These are phyloP conservation scores for Taxidea taxus DNA, from an alignment of 2,113 vertebrate species.

Conservation along the genomic window DNA sequence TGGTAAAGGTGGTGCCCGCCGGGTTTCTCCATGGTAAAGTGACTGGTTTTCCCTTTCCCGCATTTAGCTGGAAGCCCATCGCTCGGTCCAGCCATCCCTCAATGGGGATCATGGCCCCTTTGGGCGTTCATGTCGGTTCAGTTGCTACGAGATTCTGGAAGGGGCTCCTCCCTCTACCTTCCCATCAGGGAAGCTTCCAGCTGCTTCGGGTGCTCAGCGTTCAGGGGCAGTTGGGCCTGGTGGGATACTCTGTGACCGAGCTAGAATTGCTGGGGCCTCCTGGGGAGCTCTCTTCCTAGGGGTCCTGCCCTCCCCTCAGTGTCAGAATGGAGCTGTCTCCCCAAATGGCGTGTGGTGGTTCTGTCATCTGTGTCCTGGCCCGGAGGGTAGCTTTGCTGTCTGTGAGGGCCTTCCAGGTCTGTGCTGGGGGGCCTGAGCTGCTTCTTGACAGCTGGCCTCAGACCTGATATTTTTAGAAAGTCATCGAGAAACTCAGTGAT, in stretches of 20 bases:
- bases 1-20: neutral
- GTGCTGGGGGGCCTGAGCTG: neutral
- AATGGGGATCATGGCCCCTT: neutral
- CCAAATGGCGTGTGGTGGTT: neutral
- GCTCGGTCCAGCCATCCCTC: neutral
- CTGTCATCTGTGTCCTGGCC: neutral
- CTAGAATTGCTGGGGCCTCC: too few species aligned
- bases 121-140: neutral
- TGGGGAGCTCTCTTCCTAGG: neutral
- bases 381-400: neutral
- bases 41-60: neutral
- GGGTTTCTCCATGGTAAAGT: neutral
- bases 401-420: rapidly evolving
- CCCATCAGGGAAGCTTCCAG: neutral
- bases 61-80: neutral
- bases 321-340: neutral
- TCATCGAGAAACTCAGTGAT: constrained; percentile 77
- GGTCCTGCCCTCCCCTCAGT: neutral
- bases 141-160: neutral
- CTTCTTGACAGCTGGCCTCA: neutral
- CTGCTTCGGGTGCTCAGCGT: rapidly evolving
- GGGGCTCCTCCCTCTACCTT: neutral
- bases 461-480: constrained; percentile 80
- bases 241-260: neutral
- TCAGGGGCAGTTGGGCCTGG: neutral